phyloP scores from a whole-genome alignment of 53 echinoderm and acorn worm genomes.

The Temnopleurus reevesii region DNA sequence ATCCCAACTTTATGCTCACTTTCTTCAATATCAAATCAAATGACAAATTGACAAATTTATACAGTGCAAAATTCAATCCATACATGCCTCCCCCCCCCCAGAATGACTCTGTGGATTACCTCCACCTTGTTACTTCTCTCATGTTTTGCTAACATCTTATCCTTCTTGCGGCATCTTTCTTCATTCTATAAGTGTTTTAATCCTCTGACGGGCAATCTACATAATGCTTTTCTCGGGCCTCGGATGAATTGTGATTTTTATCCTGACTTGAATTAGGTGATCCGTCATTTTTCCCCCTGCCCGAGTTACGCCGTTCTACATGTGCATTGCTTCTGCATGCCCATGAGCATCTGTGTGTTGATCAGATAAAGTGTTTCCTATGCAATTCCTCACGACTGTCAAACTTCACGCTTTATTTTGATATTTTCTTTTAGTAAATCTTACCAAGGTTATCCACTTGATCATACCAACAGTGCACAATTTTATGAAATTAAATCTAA shows the following conservation, averaged over 20 bases:
- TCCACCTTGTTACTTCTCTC: not conserved
- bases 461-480: too few species aligned
- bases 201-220: conserved; percentile 51
- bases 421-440: too few species aligned
- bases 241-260: conserved; percentile 50
- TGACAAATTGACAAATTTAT: too few species aligned
- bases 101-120: not conserved
- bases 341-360: conserved; percentile 7
- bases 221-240: conserved; percentile 57
- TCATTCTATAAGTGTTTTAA: conserved; percentile 29
- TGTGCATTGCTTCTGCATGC: not conserved
- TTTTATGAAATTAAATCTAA: too few species aligned
- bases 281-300: conserved; percentile 7
- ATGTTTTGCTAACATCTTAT: conserved; percentile 31
- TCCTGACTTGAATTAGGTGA: conserved; percentile 43
- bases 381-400: not conserved
- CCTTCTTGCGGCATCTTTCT: conserved; percentile 47
- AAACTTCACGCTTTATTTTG: not conserved
- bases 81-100: not conserved
- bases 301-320: not conserved
- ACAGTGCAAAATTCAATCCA: too few species aligned
- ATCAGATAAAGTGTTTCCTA: conserved; percentile 9
- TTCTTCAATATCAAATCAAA: too few species aligned
- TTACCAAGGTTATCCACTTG: too few species aligned
- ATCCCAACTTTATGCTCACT: too few species aligned